Conservation (phyloP, 92 coral and sea anemone species). For the Hydrozoanthus gracilis region DNA sequence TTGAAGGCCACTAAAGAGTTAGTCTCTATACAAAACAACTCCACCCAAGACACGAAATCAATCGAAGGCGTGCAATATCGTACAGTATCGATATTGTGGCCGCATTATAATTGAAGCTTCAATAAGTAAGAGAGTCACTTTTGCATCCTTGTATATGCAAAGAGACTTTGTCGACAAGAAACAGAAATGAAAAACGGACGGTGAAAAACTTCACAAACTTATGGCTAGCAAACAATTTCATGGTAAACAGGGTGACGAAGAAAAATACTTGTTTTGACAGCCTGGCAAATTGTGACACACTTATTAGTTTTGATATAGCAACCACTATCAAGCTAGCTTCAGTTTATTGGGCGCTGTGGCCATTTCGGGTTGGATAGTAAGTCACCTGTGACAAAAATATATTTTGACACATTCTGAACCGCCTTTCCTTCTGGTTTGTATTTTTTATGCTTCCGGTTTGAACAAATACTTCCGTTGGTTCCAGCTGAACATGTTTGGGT, state of each 20-base stretch:
- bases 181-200: neutral
- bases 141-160: conserved; percentile 6
- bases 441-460: conserved; percentile 34
- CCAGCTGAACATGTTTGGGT: conserved; percentile 39
- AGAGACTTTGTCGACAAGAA: neutral
- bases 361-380: neutral
- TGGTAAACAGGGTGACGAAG: neutral
- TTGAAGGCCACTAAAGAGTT: neutral
- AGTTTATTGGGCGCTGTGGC: neutral
- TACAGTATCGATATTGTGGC: conserved; percentile 24
- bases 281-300: neutral
- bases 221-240: neutral
- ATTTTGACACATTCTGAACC: conserved; percentile 8
- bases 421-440: neutral
- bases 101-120: neutral
- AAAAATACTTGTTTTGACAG: neutral
- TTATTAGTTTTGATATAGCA: neutral
- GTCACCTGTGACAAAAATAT: conserved; percentile 13
- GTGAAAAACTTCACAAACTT: too few species aligned
- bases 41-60: conserved; percentile 31
- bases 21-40: conserved; percentile 22
- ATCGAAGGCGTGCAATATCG: conserved; percentile 34
- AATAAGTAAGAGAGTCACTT: neutral
- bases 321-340: neutral
- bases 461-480: neutral